phyloP scores from a whole-genome alignment of 2,113 vertebrate genomes.

The Mesitornis unicolor region DNA sequence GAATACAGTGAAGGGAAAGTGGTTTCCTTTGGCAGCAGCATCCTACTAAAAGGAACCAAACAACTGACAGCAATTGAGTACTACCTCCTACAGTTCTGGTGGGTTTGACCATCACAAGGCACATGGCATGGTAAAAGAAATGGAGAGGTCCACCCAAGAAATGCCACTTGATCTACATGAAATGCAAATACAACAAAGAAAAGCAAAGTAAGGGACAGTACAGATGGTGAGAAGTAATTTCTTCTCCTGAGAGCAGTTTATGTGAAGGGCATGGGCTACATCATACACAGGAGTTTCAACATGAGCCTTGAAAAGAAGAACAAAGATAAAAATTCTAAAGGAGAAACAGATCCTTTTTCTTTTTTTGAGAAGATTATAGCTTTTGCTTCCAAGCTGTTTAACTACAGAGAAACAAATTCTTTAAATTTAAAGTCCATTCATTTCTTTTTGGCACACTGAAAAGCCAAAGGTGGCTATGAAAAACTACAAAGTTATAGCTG shows the following conservation, averaged over 20 bases:
- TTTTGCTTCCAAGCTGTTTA: neutral
- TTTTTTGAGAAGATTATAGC: neutral
- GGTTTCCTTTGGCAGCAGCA: neutral
- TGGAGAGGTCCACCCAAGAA: neutral
- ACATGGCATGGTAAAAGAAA: neutral
- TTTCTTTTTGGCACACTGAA: neutral
- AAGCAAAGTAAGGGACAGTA: neutral
- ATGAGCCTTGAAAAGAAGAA: neutral
- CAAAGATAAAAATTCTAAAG: neutral
- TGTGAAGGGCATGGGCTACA: neutral
- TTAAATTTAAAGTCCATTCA: neutral
- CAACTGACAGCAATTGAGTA: neutral
- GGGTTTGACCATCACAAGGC: neutral
- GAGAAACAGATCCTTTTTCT: neutral
- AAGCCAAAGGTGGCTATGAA: neutral
- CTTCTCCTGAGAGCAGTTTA: neutral
- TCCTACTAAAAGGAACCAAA: neutral
- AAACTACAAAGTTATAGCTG: neutral
- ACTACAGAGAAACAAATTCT: neutral
- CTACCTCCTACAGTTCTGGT: neutral
- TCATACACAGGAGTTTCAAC: neutral
- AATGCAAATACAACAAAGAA: neutral
- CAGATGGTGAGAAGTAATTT: neutral
- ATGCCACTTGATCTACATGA: neutral
- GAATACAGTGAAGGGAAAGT: neutral